Evolutionary conservation across 2,113 vertebrate genomes (phyloP), one percentile per base, ranked within the genome.

Genomic region (Pseudopodoces humilis): DNA sequence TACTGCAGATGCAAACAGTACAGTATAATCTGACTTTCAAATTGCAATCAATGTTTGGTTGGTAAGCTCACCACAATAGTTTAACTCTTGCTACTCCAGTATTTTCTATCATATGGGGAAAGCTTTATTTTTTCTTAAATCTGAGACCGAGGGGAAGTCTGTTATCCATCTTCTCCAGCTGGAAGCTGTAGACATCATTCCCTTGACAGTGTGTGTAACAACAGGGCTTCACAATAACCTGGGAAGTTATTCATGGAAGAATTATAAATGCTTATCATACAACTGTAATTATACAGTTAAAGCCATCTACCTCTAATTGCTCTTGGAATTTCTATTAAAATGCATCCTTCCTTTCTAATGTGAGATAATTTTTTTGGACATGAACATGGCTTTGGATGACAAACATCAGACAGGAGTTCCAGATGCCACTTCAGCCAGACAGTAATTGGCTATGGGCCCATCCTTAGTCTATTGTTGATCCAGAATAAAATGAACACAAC

Each of bases 21-120:
- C n/a, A 35, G 77, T 25, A 75, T 25, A 86, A 94, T 94, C 70
- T 85, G 63, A 65, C 81, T 95, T 94, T 65, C 58, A 95, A 83
- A 91, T 59, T 52, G 46, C 43, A 95, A 83, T 80, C 78, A 83
- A 6, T 13, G 1, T 67, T 92, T 35, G 53, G 13, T 70, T 87
- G 83, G 30, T 14, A 63, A 62, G 7, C 14, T 80, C 41, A 41
- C 65, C 49, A 52, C 33, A 72, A 46, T 2, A 39, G 5, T 52
- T 74, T 83, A 75, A 86, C 44, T 52, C 90, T 35, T 72, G 28
- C 46, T 65, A 30, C 46, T 79, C 74, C 49, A 25, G 31, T 53
- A 33, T 39, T 75, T 75, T 60, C 37, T 46, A 2, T 11, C 14
- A 15, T 2, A 46, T 8, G 5, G 5, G 11, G 6, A 76, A 39